Conservation (phyloP, 2,888 invertebrate genomes). For the Drosophila yooni region DNA sequence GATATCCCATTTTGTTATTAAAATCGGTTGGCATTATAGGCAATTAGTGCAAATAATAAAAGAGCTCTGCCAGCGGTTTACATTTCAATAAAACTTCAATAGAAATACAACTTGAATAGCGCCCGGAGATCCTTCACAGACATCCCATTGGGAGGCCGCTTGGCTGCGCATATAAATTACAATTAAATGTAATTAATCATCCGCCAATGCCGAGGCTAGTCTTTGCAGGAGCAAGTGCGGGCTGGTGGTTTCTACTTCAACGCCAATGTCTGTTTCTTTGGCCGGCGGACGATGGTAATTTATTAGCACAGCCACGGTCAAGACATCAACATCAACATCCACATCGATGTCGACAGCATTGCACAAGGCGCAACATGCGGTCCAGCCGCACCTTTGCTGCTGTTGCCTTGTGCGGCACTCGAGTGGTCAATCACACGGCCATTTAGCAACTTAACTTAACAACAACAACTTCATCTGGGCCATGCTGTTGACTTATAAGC, state of each 20-base stretch:
- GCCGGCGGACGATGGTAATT: constrained; percentile 37
- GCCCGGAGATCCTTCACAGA: constrained; percentile 12
- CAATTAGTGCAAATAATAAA: constrained; percentile 60
- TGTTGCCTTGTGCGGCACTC: constrained; percentile 31
- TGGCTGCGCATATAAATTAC: constrained; percentile 67
- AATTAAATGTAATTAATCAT: constrained; percentile 80
- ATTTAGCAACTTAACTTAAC: constrained; percentile 45
- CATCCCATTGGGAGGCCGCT: constrained; percentile 26
- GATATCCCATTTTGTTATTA: constrained; percentile 40
- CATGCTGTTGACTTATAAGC: constrained; percentile 48
- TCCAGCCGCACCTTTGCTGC: constrained; percentile 60
- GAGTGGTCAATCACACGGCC: constrained; percentile 67
- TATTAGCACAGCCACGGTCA: constrained; percentile 51
- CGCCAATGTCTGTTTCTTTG: constrained; percentile 12
- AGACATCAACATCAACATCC: constrained; percentile 45
- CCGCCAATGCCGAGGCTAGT: constrained; percentile 19
- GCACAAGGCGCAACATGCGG: constrained; percentile 62
- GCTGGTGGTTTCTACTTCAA: constrained; percentile 5
- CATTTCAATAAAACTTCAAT: constrained; percentile 61
- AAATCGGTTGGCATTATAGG: constrained; percentile 60
- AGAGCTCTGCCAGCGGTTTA: constrained; percentile 38
- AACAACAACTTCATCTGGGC: constrained; percentile 27
- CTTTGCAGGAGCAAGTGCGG: neutral
- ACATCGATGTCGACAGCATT: constrained; percentile 49
- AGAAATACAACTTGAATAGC: constrained; percentile 25